These are phyloP conservation scores for Paramormyrops hopkinsi DNA, from an alignment of 2,797 vertebrate genomes.

Conservation along the genomic window DNA sequence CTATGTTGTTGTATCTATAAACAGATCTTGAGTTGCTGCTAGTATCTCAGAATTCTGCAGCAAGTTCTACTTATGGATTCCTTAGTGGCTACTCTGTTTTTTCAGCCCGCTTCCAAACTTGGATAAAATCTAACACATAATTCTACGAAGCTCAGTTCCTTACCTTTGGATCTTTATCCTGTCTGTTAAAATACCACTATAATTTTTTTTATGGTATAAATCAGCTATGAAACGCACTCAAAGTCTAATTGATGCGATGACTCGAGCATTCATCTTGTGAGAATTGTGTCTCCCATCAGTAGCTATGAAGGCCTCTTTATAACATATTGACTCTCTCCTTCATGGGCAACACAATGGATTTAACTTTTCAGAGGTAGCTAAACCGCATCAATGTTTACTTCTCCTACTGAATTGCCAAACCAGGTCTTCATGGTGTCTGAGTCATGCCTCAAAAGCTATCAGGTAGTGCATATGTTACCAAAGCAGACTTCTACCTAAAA, in stretches of 20 bases:
- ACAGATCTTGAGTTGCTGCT: neutral
- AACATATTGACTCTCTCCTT: neutral
- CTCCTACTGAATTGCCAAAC: neutral
- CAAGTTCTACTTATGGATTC: slow-evolving; percentile 65
- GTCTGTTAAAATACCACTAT: neutral
- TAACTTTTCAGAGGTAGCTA: neutral
- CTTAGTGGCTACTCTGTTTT: slow-evolving; percentile 59
- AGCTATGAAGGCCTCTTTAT: neutral
- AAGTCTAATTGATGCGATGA: neutral
- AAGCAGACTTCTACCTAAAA: neutral
- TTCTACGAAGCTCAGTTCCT: neutral
- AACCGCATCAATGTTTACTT: neutral
- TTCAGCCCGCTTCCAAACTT: slow-evolving; percentile 37
- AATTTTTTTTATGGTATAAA: neutral
- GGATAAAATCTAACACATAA: neutral
- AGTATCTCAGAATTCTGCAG: slow-evolving; percentile 48
- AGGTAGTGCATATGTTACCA: neutral
- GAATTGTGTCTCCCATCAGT: neutral
- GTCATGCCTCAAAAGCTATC: neutral
- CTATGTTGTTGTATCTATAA: neutral
- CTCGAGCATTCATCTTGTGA: neutral
- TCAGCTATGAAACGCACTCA: neutral
- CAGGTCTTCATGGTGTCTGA: neutral
- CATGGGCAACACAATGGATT: neutral
- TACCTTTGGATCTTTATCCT: neutral